Evolutionary conservation across 2,113 vertebrate genomes (phyloP).

Genomic region (Hemiscyllium ocellatum): DNA sequence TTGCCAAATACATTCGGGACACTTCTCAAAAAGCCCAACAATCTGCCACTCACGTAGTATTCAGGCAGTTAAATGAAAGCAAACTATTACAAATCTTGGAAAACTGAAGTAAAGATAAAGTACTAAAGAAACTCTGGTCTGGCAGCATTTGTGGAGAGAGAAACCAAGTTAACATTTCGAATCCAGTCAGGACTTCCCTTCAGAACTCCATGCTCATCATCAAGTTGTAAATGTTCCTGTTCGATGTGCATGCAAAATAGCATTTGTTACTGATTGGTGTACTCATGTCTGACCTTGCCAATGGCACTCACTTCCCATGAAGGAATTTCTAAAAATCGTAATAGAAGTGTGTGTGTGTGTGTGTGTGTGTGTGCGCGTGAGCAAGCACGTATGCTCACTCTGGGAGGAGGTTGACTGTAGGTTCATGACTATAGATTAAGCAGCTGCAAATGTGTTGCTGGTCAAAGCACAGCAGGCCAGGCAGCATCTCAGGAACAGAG

Average conservation of each 20-base stretch:
- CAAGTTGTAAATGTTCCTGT: not conserved
- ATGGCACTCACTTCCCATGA: too few species aligned
- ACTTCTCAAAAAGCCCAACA: not conserved
- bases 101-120: too few species aligned
- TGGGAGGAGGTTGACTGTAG: too few species aligned
- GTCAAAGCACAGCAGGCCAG: too few species aligned
- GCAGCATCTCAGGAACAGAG: too few species aligned
- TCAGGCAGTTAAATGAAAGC: not conserved
- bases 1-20: not conserved
- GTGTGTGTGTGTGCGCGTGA: not conserved
- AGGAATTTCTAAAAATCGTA: not conserved
- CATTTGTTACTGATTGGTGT: not conserved
- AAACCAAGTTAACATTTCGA: too few species aligned
- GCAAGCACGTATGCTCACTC: too few species aligned
- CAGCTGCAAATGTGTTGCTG: too few species aligned
- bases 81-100: not conserved
- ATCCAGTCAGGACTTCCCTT: not conserved
- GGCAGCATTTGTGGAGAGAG: too few species aligned
- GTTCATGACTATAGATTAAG: too few species aligned
- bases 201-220: not conserved
- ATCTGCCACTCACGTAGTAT: not conserved
- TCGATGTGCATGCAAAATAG: not conserved
- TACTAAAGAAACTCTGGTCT: too few species aligned
- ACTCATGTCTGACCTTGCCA: not conserved
- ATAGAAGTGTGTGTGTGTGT: not conserved